Conservation (phyloP, 2,888 invertebrate genomes). For the Aleiodes testaceus region DNA sequence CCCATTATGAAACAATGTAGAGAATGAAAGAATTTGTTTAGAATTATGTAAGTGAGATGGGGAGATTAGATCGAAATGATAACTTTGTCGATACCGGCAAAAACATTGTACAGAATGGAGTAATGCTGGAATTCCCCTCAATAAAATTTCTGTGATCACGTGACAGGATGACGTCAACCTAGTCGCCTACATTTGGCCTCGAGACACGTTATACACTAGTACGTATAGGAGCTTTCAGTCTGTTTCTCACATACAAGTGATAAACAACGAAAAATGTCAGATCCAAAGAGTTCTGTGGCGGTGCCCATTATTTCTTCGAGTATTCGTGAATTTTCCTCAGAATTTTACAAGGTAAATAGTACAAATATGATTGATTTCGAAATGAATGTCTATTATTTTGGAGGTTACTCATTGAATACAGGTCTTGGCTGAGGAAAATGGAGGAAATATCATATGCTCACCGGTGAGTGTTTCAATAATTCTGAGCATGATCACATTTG, state of each 20-base stretch:
- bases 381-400: background rate
- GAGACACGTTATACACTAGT: no score
- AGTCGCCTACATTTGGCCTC: no score
- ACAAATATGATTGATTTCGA: background rate
- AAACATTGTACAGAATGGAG: no score
- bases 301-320: background rate
- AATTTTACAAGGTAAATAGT: conserved; percentile 35
- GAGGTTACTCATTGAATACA: conserved; percentile 35
- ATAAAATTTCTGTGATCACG: no score
- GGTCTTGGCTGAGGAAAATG: conserved; percentile 47
- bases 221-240: background rate
- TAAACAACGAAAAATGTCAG: conserved; percentile 15
- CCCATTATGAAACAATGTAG: no score
- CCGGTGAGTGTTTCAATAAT: conserved; percentile 67
- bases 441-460: conserved; percentile 64
- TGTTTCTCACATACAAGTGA: no score
- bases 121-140: no score
- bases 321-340: conserved; percentile 13
- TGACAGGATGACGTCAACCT: no score
- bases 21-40: no score
- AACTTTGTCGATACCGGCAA: no score
- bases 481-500: conserved; percentile 63
- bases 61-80: no score
- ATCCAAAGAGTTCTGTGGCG: background rate
- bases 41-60: no score